phyloP scores from a whole-genome alignment of 2,888 invertebrate genomes.

The Hirtodrosophila trivittata region DNA sequence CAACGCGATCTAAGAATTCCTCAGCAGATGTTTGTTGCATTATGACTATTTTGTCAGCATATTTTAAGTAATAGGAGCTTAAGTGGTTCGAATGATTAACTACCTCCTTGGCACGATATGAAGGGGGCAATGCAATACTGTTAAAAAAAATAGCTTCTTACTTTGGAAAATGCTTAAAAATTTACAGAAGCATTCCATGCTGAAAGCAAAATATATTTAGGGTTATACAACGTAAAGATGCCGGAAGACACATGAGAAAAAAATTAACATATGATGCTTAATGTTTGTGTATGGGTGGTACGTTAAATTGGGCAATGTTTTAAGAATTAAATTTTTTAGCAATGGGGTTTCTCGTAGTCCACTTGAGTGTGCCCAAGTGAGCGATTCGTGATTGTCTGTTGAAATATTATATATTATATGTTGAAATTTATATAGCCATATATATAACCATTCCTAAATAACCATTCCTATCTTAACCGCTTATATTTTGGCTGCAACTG shows the following conservation, averaged over 20 bases:
- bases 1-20: constrained; percentile 88
- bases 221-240: constrained; percentile 60
- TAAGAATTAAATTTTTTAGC: too few relatives aligned
- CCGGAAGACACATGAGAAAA: constrained; percentile 4
- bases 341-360: too few relatives aligned
- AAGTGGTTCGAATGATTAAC: constrained; percentile 85
- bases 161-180: constrained; percentile 42
- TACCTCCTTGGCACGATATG: constrained; percentile 84
- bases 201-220: constrained; percentile 17
- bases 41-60: constrained; percentile 90
- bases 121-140: constrained; percentile 83
- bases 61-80: constrained; percentile 93
- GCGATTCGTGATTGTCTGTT: too few relatives aligned
- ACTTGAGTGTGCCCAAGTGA: too few relatives aligned
- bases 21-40: constrained; percentile 90
- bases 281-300: too few relatives aligned
- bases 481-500: too few relatives aligned
- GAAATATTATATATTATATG: too few relatives aligned
- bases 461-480: too few relatives aligned
- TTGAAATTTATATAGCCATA: too few relatives aligned
- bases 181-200: constrained; percentile 63
- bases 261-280: too few relatives aligned
- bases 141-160: constrained; percentile 47
- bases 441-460: too few relatives aligned
- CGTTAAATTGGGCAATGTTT: too few relatives aligned